Conservation (phyloP, 2,888 invertebrate genomes). For the Cecidostiba fungosa region DNA sequence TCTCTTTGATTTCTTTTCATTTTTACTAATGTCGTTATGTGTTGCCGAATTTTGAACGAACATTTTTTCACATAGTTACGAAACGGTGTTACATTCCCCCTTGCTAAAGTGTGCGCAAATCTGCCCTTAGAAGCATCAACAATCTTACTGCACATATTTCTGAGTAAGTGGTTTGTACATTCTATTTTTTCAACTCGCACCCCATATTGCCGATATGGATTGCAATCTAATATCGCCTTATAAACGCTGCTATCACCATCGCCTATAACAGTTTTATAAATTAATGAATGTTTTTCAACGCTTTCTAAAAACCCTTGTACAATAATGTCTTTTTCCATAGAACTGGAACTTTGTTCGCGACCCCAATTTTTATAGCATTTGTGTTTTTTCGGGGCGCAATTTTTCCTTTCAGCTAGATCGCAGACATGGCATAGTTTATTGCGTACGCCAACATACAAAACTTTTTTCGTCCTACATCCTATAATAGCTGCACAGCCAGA, state of each 20-base stretch:
- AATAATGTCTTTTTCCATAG: constrained; percentile 67
- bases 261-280: constrained; percentile 56
- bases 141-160: constrained; percentile 49
- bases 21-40: background rate
- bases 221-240: constrained; percentile 49
- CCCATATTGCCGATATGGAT: constrained; percentile 53
- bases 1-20: background rate
- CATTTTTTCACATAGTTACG: background rate
- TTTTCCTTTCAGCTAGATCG: constrained; percentile 60
- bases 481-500: constrained; percentile 60
- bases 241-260: constrained; percentile 62
- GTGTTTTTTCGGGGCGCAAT: constrained; percentile 59
- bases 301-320: constrained; percentile 63
- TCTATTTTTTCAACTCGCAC: constrained; percentile 58
- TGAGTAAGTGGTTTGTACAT: constrained; percentile 62
- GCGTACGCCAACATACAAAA: constrained; percentile 67
- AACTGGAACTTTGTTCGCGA: constrained; percentile 67
- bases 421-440: constrained; percentile 70
- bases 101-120: background rate
- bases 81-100: constrained; percentile 15
- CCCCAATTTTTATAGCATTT: constrained; percentile 70
- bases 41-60: constrained; percentile 9
- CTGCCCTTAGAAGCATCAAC: background rate
- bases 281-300: constrained; percentile 50
- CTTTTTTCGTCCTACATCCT: constrained; percentile 63